Evolutionary conservation across 2,888 invertebrate species (phyloP), one percentile per base, ranked within the genome.

Genomic region (Agonum fuliginosum): DNA sequence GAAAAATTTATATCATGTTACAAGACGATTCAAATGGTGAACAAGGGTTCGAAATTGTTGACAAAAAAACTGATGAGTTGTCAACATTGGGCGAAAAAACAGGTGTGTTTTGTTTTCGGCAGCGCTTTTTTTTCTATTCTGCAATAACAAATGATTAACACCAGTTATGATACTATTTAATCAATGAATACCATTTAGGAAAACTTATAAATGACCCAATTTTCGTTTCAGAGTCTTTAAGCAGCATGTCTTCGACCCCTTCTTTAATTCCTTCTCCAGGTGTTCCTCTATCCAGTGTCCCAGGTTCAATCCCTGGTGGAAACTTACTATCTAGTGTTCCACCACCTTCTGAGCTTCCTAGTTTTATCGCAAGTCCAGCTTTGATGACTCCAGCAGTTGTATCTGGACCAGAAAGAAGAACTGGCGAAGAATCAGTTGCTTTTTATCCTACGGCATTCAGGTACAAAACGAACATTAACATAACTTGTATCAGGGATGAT

Each of bases 301-400:
- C 86, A 3, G 84, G 89, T 12, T 91, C 90, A 46, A 92, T 82
- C 4, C 85, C 86, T 3, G 84, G 89, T 12, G 91, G 90, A 46
- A 92, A 91, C 84, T 83, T 93, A 78, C 84, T 93, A 71, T 92
- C 93, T 0, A 92, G 90, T 82, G 90, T 93, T n/a, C 89, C 92
- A 51, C 93, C 93, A 3, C 93, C 93, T 0, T 88, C 90, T 22
- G 90, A 91, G 81, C 86, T 93, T 46, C 93, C 93, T 0, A 92
- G 90, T 84, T 93, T 93, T 80, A 85, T 89, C 78, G 87, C 37
- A 0, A 37, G 41, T 79, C 80, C 80, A 41, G 78, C 76, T 79
- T 3, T 82, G 77, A 43, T 80, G 78, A 76, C 80, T 79, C 41
- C 79, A 80, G 41, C 80, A 78, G 72, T 75, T 43, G 78, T 8